Conservation (phyloP, 1,140 invertebrate genomes). For the Melitaea cinxia region DNA sequence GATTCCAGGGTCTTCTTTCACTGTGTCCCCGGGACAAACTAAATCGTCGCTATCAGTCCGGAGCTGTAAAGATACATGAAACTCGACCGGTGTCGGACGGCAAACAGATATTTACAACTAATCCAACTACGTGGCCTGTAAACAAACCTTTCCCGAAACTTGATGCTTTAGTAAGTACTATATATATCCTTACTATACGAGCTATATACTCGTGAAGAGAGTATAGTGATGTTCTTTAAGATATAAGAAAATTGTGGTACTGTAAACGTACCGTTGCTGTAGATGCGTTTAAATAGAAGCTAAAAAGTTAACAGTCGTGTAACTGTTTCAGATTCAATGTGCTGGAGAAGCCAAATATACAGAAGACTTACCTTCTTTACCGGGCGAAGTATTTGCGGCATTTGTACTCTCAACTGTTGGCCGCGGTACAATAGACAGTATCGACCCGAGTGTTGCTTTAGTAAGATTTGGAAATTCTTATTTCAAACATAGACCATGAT, state of each 20-base stretch:
- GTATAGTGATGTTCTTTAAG: neutral
- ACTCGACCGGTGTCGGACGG: slow-evolving; percentile 84
- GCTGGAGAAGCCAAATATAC: slow-evolving; percentile 84
- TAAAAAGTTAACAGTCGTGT: neutral
- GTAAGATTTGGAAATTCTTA: slow-evolving; percentile 39
- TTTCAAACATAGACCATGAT: neutral
- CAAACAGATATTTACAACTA: slow-evolving; percentile 84
- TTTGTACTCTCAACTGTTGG: slow-evolving; percentile 83
- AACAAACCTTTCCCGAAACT: slow-evolving; percentile 85
- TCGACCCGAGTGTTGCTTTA: slow-evolving; percentile 84
- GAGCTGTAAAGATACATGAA: slow-evolving; percentile 61
- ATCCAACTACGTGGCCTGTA: slow-evolving; percentile 85
- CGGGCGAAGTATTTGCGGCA: slow-evolving; percentile 84
- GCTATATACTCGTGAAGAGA: neutral
- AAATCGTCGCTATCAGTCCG: slow-evolving; percentile 7
- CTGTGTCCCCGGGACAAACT: slow-evolving; percentile 15
- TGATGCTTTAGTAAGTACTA: slow-evolving; percentile 80
- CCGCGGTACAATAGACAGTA: slow-evolving; percentile 81
- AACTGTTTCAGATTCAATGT: slow-evolving; percentile 82
- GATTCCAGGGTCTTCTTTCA: slow-evolving; percentile 28
- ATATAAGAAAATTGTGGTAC: too few relatives aligned
- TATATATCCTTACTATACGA: neutral
- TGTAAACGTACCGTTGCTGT: too few relatives aligned
- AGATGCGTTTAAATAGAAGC: too few relatives aligned
- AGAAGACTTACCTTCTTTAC: slow-evolving; percentile 83